These are phyloP conservation scores for Pedetes capensis DNA, from an alignment of 2,113 vertebrate species.

Conservation along the genomic window DNA sequence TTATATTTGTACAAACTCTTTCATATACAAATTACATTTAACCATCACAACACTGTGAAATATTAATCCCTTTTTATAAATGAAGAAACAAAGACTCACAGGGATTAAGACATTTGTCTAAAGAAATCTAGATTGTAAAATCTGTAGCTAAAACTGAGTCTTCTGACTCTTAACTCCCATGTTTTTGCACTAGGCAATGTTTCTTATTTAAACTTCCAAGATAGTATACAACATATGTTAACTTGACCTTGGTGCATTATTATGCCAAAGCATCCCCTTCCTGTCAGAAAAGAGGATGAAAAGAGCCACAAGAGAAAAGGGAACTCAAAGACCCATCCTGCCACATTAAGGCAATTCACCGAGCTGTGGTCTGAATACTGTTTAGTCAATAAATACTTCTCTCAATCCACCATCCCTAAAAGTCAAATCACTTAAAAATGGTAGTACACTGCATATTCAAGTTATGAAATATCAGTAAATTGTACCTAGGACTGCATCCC, in stretches of 20 bases:
- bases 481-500: not conserved
- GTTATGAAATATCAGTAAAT: not conserved
- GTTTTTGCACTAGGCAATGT: not conserved
- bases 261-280: not conserved
- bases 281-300: not conserved
- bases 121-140: not conserved
- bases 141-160: not conserved
- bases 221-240: not conserved
- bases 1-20: not conserved
- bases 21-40: conserved; percentile 2
- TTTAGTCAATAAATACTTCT: not conserved
- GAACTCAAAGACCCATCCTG: not conserved
- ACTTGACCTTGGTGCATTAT: not conserved
- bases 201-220: conserved; percentile 5
- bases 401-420: not conserved
- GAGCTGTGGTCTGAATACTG: not conserved
- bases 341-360: not conserved
- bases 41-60: not conserved
- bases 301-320: not conserved
- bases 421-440: not conserved
- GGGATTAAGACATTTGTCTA: not conserved
- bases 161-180: not conserved
- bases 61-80: not conserved
- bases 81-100: not conserved
- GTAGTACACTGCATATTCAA: not conserved